Evolutionary conservation across 2,113 vertebrate species (phyloP).

Genomic region (Etheostoma spectabile): DNA sequence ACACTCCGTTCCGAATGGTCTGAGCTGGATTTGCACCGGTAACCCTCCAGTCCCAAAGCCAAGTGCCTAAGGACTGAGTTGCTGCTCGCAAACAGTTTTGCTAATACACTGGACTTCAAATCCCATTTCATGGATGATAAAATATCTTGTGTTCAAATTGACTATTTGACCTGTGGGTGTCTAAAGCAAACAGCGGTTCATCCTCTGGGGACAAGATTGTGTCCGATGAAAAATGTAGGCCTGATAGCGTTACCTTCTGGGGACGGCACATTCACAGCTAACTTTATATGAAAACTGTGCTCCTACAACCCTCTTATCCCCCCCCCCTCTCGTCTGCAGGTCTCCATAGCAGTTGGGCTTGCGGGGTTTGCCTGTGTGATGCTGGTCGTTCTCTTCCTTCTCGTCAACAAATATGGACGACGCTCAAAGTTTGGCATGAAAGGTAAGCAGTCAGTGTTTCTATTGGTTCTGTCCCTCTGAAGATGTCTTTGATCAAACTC

Average conservation of each 20-base stretch:
- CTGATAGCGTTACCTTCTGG: not conserved
- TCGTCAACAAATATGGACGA: constrained; percentile 96
- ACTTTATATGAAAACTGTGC: no score
- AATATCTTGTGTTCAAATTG: not conserved
- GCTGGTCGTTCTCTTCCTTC: constrained; percentile 91
- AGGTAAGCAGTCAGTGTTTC: constrained; percentile 82
- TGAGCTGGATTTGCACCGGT: no score
- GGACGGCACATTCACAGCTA: no score
- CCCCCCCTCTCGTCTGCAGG: constrained; percentile 75
- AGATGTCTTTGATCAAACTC: not conserved
- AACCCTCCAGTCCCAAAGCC: no score
- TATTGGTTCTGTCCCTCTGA: not conserved
- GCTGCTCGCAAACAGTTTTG: no score
- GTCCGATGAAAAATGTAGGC: not conserved
- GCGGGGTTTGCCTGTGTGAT: constrained; percentile 94
- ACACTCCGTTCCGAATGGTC: no score
- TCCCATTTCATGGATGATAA: no score
- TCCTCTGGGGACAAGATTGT: not conserved
- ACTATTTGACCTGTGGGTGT: not conserved
- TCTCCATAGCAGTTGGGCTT: constrained; percentile 93
- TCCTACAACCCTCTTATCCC: not conserved
- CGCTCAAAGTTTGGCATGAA: constrained; percentile 98
- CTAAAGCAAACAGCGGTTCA: not conserved
- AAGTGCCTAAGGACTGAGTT: no score
- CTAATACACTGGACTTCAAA: no score